A percentile compares a stretch with the other conserved stretches of the same genome.
These are phyloP conservation scores for Loriculus beryllinus DNA, from an alignment of 2,797 vertebrate genomes.

Conservation along the genomic window DNA sequence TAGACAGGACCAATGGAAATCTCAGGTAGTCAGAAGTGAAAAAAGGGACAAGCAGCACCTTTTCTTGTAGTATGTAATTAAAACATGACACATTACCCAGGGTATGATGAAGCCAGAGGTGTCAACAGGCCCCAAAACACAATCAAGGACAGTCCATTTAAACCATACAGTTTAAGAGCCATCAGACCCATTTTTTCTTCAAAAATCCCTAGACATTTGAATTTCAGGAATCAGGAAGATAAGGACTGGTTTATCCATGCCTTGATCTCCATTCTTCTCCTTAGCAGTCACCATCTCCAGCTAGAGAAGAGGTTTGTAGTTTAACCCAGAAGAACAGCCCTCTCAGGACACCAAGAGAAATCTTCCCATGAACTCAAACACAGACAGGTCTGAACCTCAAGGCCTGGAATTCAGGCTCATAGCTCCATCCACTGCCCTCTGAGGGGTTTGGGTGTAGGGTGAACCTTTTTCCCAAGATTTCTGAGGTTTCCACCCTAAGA, in stretches of 20 bases:
- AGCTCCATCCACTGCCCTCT: background rate
- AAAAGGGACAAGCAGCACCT: background rate
- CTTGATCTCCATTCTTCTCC: background rate
- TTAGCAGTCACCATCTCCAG: background rate
- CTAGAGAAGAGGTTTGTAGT: background rate
- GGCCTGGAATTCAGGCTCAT: background rate
- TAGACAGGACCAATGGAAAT: background rate
- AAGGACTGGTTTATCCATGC: background rate
- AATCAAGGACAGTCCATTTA: background rate
- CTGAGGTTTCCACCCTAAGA: background rate
- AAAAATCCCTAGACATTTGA: background rate
- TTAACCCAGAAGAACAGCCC: background rate
- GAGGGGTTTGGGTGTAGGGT: rapidly evolving
- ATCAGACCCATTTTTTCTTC: background rate
- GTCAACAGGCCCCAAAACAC: background rate
- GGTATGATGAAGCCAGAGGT: background rate
- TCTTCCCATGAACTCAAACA: background rate
- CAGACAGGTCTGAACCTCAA: background rate
- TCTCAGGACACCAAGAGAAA: background rate
- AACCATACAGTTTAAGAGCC: background rate
- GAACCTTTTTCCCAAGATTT: background rate
- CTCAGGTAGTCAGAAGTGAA: background rate
- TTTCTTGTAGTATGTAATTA: background rate
- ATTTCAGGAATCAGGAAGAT: background rate
- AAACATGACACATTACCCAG: background rate